Base-by-base conservation (phyloP, 2,797 vertebrate genomes). In the Chloroceryle inda region DNA sequence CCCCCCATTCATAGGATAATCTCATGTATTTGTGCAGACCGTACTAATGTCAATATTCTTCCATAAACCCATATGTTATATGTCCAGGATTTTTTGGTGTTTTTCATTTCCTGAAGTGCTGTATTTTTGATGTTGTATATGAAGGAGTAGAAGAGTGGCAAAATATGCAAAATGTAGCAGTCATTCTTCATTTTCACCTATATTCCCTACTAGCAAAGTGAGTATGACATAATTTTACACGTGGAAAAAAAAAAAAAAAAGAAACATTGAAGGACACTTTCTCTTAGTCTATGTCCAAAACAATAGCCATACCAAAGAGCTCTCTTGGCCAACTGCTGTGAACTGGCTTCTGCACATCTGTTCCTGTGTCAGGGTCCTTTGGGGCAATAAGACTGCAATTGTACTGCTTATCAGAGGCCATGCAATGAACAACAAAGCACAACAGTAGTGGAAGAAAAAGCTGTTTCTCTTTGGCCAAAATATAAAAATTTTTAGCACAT, bases 21-120 rank as follows among this genome's bases (percentile, higher is more conserved):
- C 27, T 76, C 23, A 33, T 9, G 14, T 6, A 40, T 62, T 69
- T 69, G n/a, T 27, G 19, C 19, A 84, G 37, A 73, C 10, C 31
- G n/a, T 38, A 22, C 3, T 42, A 68, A 73, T 7, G 23, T 13
- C 21, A 38, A 31, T 58, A 12, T 16, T 38, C 2, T 16, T 56
- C 67, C 86, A 16, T 52, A 80, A 58, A 2, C 2, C 50, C 5
- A 2, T 35, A 20, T 13, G 7, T 27, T 66, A 58, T n/a, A 58
- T 23, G n/a, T 58, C n/a, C 21, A 64, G 10, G 10, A 1, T 0
- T 11, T 64, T 86, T 80, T 50, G 14, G 29, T 61, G 23, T 1
- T 66, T 79, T 80, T 68, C 2, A 6, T 68, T 73, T 55, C 27
- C 79, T 33, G 22, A 15, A 23, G 22, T 33, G 12, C 20, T 56